Evolutionary conservation across 2,888 invertebrate genomes (phyloP), one percentile per base, ranked within the genome.

Genomic region (Melitaea athalia): DNA sequence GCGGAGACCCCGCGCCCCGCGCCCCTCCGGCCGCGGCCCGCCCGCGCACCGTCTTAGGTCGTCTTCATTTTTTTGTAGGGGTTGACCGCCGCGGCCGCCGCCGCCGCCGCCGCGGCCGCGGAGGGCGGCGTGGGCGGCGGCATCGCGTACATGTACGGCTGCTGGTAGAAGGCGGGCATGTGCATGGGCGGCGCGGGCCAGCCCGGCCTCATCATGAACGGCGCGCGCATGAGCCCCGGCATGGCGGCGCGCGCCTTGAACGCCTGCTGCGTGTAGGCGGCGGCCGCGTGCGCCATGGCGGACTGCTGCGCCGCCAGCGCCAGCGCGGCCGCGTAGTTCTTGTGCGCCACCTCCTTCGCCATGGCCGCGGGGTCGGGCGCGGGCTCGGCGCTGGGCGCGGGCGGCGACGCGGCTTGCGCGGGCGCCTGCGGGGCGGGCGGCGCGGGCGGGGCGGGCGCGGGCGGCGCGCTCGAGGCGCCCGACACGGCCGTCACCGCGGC

Each of bases 31-130:
- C 85, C 87, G 85, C 83, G 83, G 76, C 74, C 75, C 78, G 74
- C 74, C 77, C 81, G 77, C 74, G 75, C 80, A 73, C 78, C 84
- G 80, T 73, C 76, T 93, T 96, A 96, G 85, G 96, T 97, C 81
- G 97, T 97, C 93, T 97, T 97, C 95, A 97, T 96, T 93, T 97
- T 97, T 93, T 97, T 97, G 92, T 96, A 97, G 69, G 97, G 97
- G 86, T 97, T 97, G 85, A 96, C 94, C 61, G 87, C 88, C 69
- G 88, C 86, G 71, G 90, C 88, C 65, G 88, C 89, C 71, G 88
- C 87, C 70, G 89, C 87, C 62, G 91, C 89, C 64, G 89, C 87
- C 67, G 91, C 89, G 66, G 90, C 86, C 81, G 88, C 86, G 85
- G 73, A 86, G 81, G 81, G 91, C 81, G 80, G 87, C 85, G 86